These are phyloP conservation scores for Porites lutea DNA, from an alignment of 64 coral and sea anemone genomes.

Conservation along the genomic window DNA sequence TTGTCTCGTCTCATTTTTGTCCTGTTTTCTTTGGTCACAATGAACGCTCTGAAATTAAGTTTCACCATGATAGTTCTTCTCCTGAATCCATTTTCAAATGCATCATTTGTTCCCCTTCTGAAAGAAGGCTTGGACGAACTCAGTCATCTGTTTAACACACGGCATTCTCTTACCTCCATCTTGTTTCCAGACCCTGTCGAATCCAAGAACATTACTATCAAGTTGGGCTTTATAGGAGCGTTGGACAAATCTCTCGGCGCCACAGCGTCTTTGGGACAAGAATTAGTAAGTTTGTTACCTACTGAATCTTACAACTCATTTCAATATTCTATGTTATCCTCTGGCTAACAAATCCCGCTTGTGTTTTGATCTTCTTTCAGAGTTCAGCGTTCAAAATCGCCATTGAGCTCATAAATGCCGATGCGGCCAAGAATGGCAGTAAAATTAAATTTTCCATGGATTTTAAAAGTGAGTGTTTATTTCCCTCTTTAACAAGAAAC, in stretches of 20 bases:
- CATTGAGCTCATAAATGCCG: slow-evolving; percentile 82
- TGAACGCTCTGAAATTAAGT: slow-evolving; percentile 7
- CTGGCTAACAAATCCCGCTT: background rate
- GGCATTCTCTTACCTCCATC: background rate
- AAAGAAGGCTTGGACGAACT: background rate
- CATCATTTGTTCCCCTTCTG: background rate
- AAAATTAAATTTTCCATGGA: slow-evolving; percentile 89
- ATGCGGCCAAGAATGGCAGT: slow-evolving; percentile 62
- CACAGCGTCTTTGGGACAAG: slow-evolving; percentile 73
- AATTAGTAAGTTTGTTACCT: slow-evolving; percentile 74
- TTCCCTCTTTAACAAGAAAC: background rate
- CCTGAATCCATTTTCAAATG: background rate
- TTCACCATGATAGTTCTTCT: background rate
- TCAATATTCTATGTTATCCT: background rate
- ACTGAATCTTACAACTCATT: background rate
- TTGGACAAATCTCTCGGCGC: slow-evolving; percentile 82
- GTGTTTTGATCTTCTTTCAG: slow-evolving; percentile 46
- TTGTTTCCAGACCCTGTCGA: slow-evolving; percentile 46
- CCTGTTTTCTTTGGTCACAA: background rate
- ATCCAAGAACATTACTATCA: slow-evolving; percentile 82
- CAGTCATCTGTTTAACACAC: background rate
- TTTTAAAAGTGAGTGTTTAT: slow-evolving; percentile 85
- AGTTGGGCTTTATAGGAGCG: slow-evolving; percentile 86
- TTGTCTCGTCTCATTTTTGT: background rate
- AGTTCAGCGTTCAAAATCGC: slow-evolving; percentile 94